phyloP scores from a whole-genome alignment of 2,113 vertebrate genomes.

The Scopus umbretta region DNA sequence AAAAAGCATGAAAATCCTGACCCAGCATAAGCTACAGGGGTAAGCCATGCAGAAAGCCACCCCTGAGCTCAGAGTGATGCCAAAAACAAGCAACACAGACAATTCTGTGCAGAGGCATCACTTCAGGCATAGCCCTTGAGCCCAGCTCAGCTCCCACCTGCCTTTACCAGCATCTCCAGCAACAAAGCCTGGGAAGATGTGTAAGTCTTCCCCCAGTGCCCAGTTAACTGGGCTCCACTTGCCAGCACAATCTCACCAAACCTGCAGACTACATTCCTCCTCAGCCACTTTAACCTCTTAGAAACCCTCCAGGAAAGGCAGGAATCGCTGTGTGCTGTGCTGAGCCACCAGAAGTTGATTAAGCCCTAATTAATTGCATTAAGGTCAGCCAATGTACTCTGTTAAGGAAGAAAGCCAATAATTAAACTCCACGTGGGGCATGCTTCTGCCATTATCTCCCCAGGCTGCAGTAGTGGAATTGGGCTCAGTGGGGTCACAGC shows the following conservation, averaged over 20 bases:
- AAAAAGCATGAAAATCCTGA: rapidly evolving
- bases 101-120: neutral
- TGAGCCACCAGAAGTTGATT: conserved; percentile 61
- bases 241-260: rapidly evolving
- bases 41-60: neutral
- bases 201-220: rapidly evolving
- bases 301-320: conserved; percentile 27
- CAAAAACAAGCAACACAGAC: neutral
- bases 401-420: conserved; percentile 58
- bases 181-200: rapidly evolving
- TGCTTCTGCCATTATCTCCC: conserved; percentile 30
- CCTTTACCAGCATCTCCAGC: neutral
- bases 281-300: neutral
- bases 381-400: conserved; percentile 62
- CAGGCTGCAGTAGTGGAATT: neutral
- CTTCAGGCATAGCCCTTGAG: neutral
- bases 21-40: neutral
- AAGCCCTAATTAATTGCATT: conserved; percentile 62
- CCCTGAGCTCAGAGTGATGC: rapidly evolving
- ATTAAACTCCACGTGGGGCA: conserved; percentile 39
- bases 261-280: rapidly evolving
- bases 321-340: neutral
- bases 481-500: neutral
- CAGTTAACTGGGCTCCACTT: rapidly evolving
- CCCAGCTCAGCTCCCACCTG: neutral